Percentiles rank a stretch among this genome's conserved stretches.
phyloP scores from a whole-genome alignment of 2,888 invertebrate genomes.

The Dryococelus australis region DNA sequence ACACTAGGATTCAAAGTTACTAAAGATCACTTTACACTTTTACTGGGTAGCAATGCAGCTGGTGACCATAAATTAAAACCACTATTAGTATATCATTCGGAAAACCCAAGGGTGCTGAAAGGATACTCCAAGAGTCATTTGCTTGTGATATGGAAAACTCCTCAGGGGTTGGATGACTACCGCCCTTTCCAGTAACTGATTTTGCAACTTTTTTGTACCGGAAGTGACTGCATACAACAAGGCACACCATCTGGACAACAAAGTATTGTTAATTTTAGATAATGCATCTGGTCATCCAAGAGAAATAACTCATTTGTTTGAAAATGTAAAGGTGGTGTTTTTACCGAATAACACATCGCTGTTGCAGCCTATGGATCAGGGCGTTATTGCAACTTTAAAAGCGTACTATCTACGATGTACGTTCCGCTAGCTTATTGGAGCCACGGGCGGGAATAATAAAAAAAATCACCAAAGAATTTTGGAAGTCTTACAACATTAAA shows the following conservation, averaged over 20 bases:
- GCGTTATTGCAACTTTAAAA: slow-evolving; percentile 51
- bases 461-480: background rate
- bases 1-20: slow-evolving; percentile 51
- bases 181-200: slow-evolving; percentile 28
- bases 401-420: background rate
- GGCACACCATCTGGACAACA: slow-evolving; percentile 41
- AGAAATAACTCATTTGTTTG: slow-evolving; percentile 45
- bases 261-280: slow-evolving; percentile 51
- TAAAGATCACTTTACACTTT: slow-evolving; percentile 51
- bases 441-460: background rate
- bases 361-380: slow-evolving; percentile 52
- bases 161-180: slow-evolving; percentile 48
- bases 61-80: slow-evolving; percentile 52
- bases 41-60: slow-evolving; percentile 51
- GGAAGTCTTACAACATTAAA: background rate
- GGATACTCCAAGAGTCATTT: slow-evolving; percentile 47
- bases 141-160: slow-evolving; percentile 51
- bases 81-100: slow-evolving; percentile 49
- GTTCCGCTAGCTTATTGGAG: background rate
- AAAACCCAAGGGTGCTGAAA: slow-evolving; percentile 51
- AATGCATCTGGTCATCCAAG: slow-evolving; percentile 50
- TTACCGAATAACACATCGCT: slow-evolving; percentile 50
- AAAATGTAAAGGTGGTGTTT: slow-evolving; percentile 45
- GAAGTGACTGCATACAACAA: slow-evolving; percentile 51
- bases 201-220: slow-evolving; percentile 46